Evolutionary conservation across 2,113 vertebrate genomes (phyloP), one percentile per base, ranked within the genome.

Genomic region (Stigmatopora argus): DNA sequence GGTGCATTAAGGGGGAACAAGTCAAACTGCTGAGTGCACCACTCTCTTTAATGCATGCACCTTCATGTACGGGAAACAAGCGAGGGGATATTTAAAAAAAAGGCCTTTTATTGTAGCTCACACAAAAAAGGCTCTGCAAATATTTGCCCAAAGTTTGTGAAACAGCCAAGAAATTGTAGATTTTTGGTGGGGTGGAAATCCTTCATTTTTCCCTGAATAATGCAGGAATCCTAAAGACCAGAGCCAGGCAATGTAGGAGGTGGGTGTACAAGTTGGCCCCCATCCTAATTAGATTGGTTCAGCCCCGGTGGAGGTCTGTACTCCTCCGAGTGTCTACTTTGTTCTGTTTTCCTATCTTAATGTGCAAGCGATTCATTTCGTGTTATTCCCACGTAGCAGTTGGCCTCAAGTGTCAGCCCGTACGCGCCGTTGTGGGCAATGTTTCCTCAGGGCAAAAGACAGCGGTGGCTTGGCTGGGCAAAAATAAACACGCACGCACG

Each of bases 391-490:
- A 61, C 59, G 14, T 44, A 49, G 26, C 62, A 64, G 46, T 65
- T 21, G 35, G 63, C 49, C 63, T 41, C 18, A 35, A 51, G 62
- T 64, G 47, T 41, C 59, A 61, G 41, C 17, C 15, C 45, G 66
- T 19, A 62, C 23, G 21, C n/a, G 1, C 51, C 46, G 14, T 62
- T 60, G 65, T 73, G 34, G 67, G 34, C 15, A 17, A 21, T 46
- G 60, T 63, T 65, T 78, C 55, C 64, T 70, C 45, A 47, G 4
- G 14, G 45, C 58, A 62, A 5, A 19, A 49, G 26, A n/a, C 51
- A 61, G 55, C 49, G 65, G 64, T 61, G 53, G 34, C n/a, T 70
- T 57, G 31, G n/a, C 48, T 73, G 61, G 67, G 65, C 71, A 76
- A 45, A 84, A 73, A 64, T 35, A 61, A 61, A 65, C 5, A 55